Conservation (phyloP, 2,888 invertebrate genomes). For the Neuroscelio doddi region DNA sequence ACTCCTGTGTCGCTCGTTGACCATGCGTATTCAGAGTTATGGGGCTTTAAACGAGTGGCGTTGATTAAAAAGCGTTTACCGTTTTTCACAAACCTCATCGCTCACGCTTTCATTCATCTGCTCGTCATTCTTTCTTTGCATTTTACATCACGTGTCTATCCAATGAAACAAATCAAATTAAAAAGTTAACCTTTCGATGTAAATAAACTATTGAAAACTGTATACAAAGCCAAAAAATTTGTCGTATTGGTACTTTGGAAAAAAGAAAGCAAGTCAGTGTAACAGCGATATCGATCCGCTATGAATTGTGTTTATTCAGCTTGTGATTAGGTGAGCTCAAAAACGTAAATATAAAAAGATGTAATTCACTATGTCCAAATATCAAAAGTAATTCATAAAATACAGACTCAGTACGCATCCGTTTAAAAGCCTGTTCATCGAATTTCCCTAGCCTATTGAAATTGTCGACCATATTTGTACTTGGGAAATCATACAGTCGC, state of each 20-base stretch:
- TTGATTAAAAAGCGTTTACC: conserved; percentile 64
- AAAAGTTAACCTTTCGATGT: neutral
- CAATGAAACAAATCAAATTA: no score
- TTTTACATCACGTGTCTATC: no score
- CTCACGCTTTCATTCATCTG: neutral
- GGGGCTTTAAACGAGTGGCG: conserved; percentile 64
- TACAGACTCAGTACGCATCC: no score
- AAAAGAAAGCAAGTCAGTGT: conserved; percentile 13
- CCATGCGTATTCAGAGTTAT: conserved; percentile 53
- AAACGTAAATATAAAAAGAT: conserved; percentile 18
- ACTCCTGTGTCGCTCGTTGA: conserved; percentile 49
- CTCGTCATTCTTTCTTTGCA: conserved; percentile 1
- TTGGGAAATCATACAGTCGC: no score
- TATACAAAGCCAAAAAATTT: no score
- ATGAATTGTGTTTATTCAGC: conserved; percentile 43
- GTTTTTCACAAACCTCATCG: conserved; percentile 15
- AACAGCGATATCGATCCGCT: conserved; percentile 39
- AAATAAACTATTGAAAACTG: no score
- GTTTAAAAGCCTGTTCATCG: no score
- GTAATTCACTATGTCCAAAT: no score
- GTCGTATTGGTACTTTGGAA: no score
- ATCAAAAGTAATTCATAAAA: no score
- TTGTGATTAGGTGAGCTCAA: no score
- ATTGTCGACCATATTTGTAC: neutral
- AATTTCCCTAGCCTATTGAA: neutral